phyloP scores from a whole-genome alignment of 2,113 vertebrate genomes.

The Sterna hirundo region DNA sequence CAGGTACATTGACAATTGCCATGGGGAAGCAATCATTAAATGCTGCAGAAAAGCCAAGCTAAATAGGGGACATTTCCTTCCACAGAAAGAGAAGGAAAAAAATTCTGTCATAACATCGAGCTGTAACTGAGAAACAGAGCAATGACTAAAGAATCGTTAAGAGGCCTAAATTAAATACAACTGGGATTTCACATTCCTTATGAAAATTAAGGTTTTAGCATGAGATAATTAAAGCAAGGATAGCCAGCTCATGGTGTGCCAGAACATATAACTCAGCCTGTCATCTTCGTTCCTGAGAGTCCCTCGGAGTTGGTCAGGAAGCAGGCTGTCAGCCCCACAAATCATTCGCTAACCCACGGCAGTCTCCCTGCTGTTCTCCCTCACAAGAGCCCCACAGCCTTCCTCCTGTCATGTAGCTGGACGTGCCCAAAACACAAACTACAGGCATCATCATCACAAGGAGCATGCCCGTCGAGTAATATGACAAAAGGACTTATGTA shows the following conservation, averaged over 20 bases:
- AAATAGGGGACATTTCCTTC: not conserved
- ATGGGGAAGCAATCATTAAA: not conserved
- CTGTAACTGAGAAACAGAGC: not conserved
- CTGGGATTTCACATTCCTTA: not conserved
- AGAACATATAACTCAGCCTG: constrained; percentile 1
- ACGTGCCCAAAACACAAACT: not conserved
- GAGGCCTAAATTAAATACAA: constrained; percentile 19
- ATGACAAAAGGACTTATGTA: accelerated
- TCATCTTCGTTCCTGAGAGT: not conserved
- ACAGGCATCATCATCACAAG: accelerated
- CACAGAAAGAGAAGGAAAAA: not conserved
- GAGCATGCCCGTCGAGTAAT: accelerated
- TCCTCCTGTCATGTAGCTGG: not conserved
- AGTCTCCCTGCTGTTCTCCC: not conserved
- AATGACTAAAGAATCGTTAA: not conserved
- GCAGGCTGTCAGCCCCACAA: not conserved
- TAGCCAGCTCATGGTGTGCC: not conserved
- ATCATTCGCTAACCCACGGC: not conserved
- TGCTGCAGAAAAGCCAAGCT: not conserved
- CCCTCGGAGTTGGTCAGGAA: not conserved
- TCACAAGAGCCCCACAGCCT: not conserved
- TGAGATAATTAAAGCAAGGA: constrained; percentile 19
- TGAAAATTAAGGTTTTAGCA: constrained; percentile 14
- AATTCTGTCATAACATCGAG: not conserved
- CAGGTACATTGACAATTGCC: not conserved